These are phyloP conservation scores for Microctenopoma steveboyesi DNA, from an alignment of 2,797 vertebrate genomes.

Conservation along the genomic window DNA sequence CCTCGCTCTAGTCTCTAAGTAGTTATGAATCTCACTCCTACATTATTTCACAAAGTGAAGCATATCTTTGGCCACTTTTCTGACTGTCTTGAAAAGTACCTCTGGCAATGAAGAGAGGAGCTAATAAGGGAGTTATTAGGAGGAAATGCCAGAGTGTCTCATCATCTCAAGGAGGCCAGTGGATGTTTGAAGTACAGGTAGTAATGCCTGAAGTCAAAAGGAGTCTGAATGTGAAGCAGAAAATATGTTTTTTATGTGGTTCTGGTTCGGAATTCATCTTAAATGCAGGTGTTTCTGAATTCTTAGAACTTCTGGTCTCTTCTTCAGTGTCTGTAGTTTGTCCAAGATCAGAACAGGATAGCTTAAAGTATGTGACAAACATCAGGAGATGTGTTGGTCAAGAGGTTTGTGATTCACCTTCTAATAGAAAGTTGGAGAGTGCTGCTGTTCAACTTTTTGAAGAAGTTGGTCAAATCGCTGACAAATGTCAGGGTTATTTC, in stretches of 20 bases:
- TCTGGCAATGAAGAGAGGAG: conserved; percentile 25
- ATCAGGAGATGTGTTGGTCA: not conserved
- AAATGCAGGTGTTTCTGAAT: not conserved
- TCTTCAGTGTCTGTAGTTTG: too few species aligned
- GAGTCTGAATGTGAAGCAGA: conserved; percentile 3
- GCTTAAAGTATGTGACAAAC: not conserved
- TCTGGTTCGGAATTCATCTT: not conserved
- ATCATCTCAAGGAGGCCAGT: conserved; percentile 14
- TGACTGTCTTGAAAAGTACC: conserved; percentile 42
- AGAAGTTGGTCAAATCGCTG: not conserved
- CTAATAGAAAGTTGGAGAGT: not conserved
- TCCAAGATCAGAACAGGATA: not conserved
- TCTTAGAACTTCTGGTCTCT: too few species aligned
- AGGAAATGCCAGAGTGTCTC: conserved; percentile 16
- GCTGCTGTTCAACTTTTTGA: not conserved
- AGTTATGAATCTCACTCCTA: conserved; percentile 19
- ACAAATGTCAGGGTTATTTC: not conserved
- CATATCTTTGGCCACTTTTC: conserved; percentile 48
- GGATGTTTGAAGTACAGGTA: conserved; percentile 10
- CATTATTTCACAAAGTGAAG: conserved; percentile 34
- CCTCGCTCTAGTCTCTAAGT: conserved; percentile 11
- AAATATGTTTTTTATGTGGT: not conserved
- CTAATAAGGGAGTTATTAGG: conserved; percentile 38
- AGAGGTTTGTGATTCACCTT: not conserved
- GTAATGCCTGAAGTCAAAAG: not conserved